A percentile compares a stretch with the other conserved stretches of the same genome.
Evolutionary conservation across 2,113 vertebrate genomes (phyloP).

Genomic region (Siphamia tubifer): DNA sequence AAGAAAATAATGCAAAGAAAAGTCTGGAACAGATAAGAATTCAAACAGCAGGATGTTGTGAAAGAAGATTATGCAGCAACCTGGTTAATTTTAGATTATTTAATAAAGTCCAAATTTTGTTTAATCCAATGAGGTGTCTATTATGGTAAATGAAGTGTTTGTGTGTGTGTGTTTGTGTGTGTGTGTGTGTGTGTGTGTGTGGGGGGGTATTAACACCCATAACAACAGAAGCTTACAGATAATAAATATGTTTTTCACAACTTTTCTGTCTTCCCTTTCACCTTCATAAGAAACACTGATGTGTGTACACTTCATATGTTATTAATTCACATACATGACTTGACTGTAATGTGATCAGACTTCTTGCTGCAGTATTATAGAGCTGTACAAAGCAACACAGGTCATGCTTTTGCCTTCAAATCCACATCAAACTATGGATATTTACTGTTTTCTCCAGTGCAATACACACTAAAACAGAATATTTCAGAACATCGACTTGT

Average conservation of each 20-base stretch:
- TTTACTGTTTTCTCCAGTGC: background rate
- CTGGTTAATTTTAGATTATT: background rate
- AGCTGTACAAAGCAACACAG: background rate
- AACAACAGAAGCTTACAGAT: background rate
- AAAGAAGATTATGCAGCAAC: background rate
- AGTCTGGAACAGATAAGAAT: background rate
- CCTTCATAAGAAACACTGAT: background rate
- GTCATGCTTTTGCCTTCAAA: background rate
- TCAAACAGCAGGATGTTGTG: background rate
- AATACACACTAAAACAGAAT: background rate
- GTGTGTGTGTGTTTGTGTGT: background rate
- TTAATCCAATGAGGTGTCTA: background rate
- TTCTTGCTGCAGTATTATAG: conserved; percentile 4
- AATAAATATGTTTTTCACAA: background rate
- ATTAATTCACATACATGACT: background rate
- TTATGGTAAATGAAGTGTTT: background rate
- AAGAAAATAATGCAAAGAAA: background rate
- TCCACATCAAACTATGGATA: background rate
- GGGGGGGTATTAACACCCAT: background rate
- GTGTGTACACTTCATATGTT: background rate
- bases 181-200: background rate
- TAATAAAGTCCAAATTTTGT: background rate
- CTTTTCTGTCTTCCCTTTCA: background rate
- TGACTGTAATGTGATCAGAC: background rate
- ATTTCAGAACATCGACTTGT: background rate